Base-by-base conservation (phyloP, 2,888 invertebrate genomes). In the Ganaspis brasiliensis region DNA sequence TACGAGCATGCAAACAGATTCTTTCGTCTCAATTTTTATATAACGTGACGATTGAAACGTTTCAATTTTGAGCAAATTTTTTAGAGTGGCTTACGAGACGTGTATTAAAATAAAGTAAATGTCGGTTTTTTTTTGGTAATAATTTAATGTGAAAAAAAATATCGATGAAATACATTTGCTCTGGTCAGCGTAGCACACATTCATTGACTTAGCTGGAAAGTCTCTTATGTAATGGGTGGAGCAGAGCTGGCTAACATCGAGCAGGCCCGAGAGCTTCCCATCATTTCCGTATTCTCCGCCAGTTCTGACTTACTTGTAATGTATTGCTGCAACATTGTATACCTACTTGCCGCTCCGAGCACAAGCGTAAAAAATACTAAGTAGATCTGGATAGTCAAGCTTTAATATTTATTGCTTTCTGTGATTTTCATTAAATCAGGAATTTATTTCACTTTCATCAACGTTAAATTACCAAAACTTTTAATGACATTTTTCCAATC, bases 271-370 rank as follows among this genome's bases (percentile, higher is more conserved):
- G 75, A 82, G 80, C 82, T 86, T 82, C 84, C 87, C 87, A 86
- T 88, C 89, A 87, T 89, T 89, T 89, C 89, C 89, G 89, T 88
- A 87, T 89, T 88, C 85, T 83, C 31, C 78, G n/a, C 81, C 67
- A 74, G 79, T 80, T 79, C 31, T 52, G 19, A 37, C 59, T 45
- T 35, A 26, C 40, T 49, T 56, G 19, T 45, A 67, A 49, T 45
- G 45, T 67, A 24, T 26, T 63, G 37, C 24, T 67, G 24, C 21
- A 67, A 67, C 24, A 49, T 67, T 19, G 19, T 52, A 52, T 19
- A 52, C n/a, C n/a, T n/a, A n/a, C 52, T 52, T 16, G n/a, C 52
- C 52, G 52, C 52, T 16, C 19, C 19, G 52, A 19, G 52, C 52
- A 16, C 52, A n/a, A 49, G n/a, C 52, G 52, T 52, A 52, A 52